Base-by-base conservation (phyloP, 2,797 vertebrate species). In the Schizopygopsis malacanthus region DNA sequence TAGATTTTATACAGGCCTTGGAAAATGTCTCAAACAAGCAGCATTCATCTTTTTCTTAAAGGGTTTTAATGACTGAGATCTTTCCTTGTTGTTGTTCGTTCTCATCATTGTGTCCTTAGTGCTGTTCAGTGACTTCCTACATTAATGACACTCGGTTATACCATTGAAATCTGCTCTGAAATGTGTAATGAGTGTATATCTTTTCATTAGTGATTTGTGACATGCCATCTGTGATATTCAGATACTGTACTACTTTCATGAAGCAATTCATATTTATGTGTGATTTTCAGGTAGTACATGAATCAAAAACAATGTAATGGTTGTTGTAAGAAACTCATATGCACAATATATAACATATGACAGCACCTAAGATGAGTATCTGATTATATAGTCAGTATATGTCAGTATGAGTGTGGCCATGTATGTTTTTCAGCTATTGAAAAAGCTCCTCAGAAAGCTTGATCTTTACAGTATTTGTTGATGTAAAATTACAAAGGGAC, bases 201-300 rank as follows among this genome's bases (percentile, higher is more conserved):
- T 59, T 79, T 70, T 84, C 78, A 61, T 47, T 28, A 81, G 75
- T 13, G 2, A 73, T 84, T 54, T 86, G 71, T 84, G 65, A 86
- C 81, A 76, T 81, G 47, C 72, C 69, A 77, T 84, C 83, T 78
- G 70, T 67, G 72, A 65, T 33, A 10, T 33, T 67, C 0, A 79
- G 16, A 79, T 47, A 70, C 71, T 76, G 71, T 47, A 43, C 22
- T 67, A 45, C 59, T 37, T 83, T 13, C 82, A 77, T 22, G 43
- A 77, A 77, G 33, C 47, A 65, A 69, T 84, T 28, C 45, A 77
- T 28, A 84, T 69, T 54, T 6, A 4, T 67, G 72, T 67, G 37
- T 2, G 2, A 25, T 69, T 69, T 77, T 84, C 59, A 43, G n/a
- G 10, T 76, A 76, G 13, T 67, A 52, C 63, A 52, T 50, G 22